Base-by-base conservation (phyloP, 2,888 invertebrate genomes). In the Anagyrus pseudococci region DNA sequence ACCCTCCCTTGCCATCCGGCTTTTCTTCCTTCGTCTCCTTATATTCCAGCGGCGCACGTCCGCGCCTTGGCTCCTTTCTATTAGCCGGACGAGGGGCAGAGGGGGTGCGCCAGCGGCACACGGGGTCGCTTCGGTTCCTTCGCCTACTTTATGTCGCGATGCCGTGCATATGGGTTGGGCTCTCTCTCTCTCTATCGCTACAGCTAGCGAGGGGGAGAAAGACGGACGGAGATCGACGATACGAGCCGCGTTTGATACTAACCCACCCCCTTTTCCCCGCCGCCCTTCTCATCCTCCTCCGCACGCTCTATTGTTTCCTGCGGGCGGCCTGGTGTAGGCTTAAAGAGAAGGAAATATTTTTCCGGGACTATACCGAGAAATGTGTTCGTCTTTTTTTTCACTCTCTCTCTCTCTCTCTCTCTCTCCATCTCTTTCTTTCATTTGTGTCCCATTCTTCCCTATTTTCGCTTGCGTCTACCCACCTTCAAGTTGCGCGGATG, bases 401-500 rank as follows among this genome's bases (percentile, higher is more conserved):
- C n/a, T n/a, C n/a, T n/a, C n/a, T n/a, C n/a, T n/a, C n/a, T n/a
- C n/a, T n/a, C n/a, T n/a, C n/a, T n/a, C n/a, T n/a, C n/a, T n/a
- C n/a, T n/a, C n/a, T n/a, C n/a, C n/a, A n/a, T n/a, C n/a, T n/a
- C n/a, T n/a, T n/a, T n/a, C n/a, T n/a, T n/a, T n/a, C n/a, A n/a
- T n/a, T n/a, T n/a, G n/a, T n/a, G n/a, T n/a, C n/a, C n/a, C n/a
- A 19, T 13, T 44, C n/a, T 13, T 57, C 66, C 71, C 75, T 76
- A n/a, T n/a, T n/a, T n/a, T n/a, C n/a, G n/a, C n/a, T n/a, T n/a
- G n/a, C n/a, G n/a, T n/a, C n/a, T n/a, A n/a, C n/a, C n/a, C 72
- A 82, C 82, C 81, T 83, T 83, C 25, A 82, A 72, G 54, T 56
- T 58, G 17, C 80, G 77, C 22, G 83, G 83, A 23, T 82, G 76